Evolutionary conservation across 2,113 vertebrate species (phyloP).

Genomic region (Struthio camelus): DNA sequence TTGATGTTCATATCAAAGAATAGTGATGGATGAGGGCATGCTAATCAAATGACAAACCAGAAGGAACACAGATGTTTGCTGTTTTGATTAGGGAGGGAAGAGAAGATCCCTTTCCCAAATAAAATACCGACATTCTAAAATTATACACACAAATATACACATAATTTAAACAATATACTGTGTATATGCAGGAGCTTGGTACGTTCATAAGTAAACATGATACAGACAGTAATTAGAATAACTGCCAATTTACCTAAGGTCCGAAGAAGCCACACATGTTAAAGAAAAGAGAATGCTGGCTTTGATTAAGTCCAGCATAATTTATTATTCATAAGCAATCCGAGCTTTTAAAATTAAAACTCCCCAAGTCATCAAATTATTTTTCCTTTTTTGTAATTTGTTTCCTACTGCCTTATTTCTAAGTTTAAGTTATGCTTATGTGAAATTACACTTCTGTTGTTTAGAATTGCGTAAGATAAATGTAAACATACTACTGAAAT

Average conservation of each 20-base stretch:
- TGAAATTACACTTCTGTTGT: neutral
- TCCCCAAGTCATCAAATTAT: neutral
- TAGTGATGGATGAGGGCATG: conserved; percentile 69
- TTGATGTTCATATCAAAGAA: conserved; percentile 69
- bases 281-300: neutral
- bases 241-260: neutral
- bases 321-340: neutral
- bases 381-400: neutral
- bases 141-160: neutral
- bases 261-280: neutral
- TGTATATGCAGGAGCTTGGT: neutral
- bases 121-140: neutral
- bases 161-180: neutral
- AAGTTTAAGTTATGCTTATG: neutral
- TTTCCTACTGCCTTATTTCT: neutral
- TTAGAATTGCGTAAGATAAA: neutral
- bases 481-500: neutral
- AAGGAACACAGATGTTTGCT: conserved; percentile 71
- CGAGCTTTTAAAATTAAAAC: neutral
- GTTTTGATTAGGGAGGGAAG: conserved; percentile 61
- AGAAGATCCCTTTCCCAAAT: neutral
- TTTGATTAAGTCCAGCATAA: neutral
- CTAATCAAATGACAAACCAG: conserved; percentile 68
- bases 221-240: neutral
- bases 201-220: neutral